Base-by-base conservation (phyloP, 2,888 invertebrate species). In the Chrysolina oricalcia region DNA sequence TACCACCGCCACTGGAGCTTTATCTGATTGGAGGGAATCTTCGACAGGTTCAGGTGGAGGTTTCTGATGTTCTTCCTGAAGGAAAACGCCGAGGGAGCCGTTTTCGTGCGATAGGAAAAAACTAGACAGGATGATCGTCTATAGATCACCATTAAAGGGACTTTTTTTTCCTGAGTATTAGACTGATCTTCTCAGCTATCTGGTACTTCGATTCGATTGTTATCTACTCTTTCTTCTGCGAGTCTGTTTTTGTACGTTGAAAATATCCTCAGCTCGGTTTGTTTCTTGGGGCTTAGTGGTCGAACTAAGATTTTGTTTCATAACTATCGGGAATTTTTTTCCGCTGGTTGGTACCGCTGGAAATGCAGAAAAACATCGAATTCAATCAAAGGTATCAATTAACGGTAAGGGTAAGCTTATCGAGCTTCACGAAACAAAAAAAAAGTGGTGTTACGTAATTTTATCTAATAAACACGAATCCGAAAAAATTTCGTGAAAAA, bases 61-160 rank as follows among this genome's bases (percentile, higher is more conserved):
- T 80, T 81, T 64, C 80, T 78, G 17, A 78, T 77, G 72, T 79
- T 81, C 77, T 82, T 81, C 64, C 78, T 78, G 68, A 76, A 73
- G 46, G 76, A 70, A 65, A 78, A 76, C 63, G 72, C 83, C 77
- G 78, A 79, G 76, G 82, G 82, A 82, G 84, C 85, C 86, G 85
- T 85, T 83, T 84, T 86, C 79, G 78, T 59, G 73, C 9, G 50
- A 35, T 17, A 15, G 8, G 11, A 4, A 35, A 64, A 66, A 73
- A 48, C 67, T n/a, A 13, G 64, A 11, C 23, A 13, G 27, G 41
- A 17, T 43, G 11, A 43, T 62, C 10, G 62, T 62, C 27, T 70
- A 43, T 35, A 59, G 66, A 59, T 65, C 50, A 69, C 72, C 59
- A 70, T 70, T 74, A 74, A 66, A 70, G 15, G 17, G 15, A 35